phyloP scores from a whole-genome alignment of 2,888 invertebrate species.

The Mesopsocus fuscifrons region DNA sequence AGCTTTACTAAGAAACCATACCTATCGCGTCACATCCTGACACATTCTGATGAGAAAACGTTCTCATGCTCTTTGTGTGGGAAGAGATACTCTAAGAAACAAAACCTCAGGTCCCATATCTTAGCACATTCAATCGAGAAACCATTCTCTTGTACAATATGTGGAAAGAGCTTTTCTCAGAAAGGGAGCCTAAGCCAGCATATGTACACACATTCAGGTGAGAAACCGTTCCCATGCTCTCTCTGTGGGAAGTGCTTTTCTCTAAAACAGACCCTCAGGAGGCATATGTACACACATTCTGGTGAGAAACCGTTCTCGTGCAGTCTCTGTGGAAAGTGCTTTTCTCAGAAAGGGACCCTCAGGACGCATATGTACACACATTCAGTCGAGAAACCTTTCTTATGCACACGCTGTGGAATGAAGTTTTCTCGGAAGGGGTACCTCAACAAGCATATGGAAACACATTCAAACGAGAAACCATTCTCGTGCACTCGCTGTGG shows the following conservation, averaged over 20 bases:
- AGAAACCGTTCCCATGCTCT: background rate
- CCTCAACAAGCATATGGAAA: conserved; percentile 2
- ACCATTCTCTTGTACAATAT: background rate
- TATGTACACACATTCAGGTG: background rate
- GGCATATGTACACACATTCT: background rate
- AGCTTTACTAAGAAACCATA: too few species aligned
- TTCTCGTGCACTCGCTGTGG: conserved; percentile 8
- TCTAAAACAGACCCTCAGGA: background rate
- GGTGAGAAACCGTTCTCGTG: background rate
- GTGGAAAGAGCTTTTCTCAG: background rate
- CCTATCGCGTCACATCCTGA: background rate
- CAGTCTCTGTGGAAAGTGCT: background rate
- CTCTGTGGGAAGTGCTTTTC: background rate
- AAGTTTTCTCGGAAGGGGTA: conserved; percentile 1
- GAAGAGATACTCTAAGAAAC: background rate
- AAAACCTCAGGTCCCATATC: background rate
- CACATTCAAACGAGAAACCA: conserved; percentile 10
- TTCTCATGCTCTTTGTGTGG: background rate
- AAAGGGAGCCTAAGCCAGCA: background rate
- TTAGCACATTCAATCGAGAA: background rate
- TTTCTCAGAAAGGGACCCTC: background rate
- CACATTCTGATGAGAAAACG: background rate
- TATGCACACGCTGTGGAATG: conserved; percentile 3
- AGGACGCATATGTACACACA: background rate
- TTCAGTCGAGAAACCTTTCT: background rate